Evolutionary conservation across 2,888 invertebrate species (phyloP), one percentile per base, ranked within the genome.

Genomic region (Meganola albula): DNA sequence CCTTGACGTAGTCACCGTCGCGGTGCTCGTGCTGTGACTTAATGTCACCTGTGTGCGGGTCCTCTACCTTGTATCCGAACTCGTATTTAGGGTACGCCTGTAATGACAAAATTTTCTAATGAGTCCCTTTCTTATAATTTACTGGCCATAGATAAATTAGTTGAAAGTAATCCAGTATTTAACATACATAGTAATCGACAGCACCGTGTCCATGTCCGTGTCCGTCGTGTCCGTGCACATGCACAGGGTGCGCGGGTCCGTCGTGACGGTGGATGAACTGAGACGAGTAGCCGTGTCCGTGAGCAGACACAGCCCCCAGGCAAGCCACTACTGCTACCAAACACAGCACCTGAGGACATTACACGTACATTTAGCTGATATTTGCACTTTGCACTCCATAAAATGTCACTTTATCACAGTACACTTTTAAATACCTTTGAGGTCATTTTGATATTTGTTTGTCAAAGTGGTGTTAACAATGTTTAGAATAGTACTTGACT

Each of bases 1-100:
- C 90, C 56, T 88, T 83, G 36, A 90, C 90, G 16, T 73, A 77
- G 55, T 90, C 83, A 1, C 90, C 90, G 63, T 88, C 85, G 36
- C 85, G 77, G 46, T 73, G 59, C 65, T 88, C 88, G 34, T 80
- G 74, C 58, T 88, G 88, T 48, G 78, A 82, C 66, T 88, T 88
- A 58, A 79, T 77, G 70, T 88, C 88, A n/a, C 88, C 88, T 31
- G 88, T 87, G 52, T 88, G 87, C 4, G 73, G 72, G 49, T 88
- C 88, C 37, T 85, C 73, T 2, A 86, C 87, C n/a, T 86, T 80
- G 61, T 88, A 88, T 27, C 78, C 76, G 65, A 85, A 88, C 31
- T 84, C 76, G 67, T 89, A 88, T 50, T 85, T 80, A 21, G 87
- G 86, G 54, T 83, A 79, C 2, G 79, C 72, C 86, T 87, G 35